Base-by-base conservation (phyloP, 2,113 vertebrate species). In the Jacana jacana region DNA sequence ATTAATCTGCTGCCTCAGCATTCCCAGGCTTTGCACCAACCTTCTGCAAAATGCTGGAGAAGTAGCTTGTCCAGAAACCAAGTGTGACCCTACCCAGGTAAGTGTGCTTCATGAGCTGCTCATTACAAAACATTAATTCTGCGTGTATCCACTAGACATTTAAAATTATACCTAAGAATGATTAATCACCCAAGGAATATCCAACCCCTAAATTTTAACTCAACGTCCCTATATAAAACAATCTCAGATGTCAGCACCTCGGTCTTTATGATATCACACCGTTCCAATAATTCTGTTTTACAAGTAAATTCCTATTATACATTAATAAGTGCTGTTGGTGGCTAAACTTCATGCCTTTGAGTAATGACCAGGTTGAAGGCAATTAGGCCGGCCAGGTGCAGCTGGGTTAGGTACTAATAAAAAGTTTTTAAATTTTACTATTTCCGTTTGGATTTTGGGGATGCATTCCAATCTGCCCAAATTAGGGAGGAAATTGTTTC, bases 341-440 rank as follows among this genome's bases (percentile, higher is more conserved):
- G 98, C 98, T 97, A 97, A 98, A 97, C 97, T 98, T 98, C 97
- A 97, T 96, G 98, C 98, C 97, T 97, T 97, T 97, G 97, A 98
- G 97, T 98, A 98, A 98, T 96, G 98, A 98, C 97, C 97, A 95
- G 94, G 98, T 98, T 98, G 97, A 97, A 98, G 98, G 97, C 99
- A 99, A 99, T 99, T 99, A 99, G 98, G 98, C 97, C 6, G 71
- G 98, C 99, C 99, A 99, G 99, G 99, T 99, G 99, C 99, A 98
- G 98, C 97, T 80, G 98, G 97, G 97, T 98, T 97, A 98, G 98
- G 98, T 98, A 98, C 98, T 98, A 98, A 98, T 98, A 99, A 99
- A 97, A 98, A 97, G 98, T 98, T 98, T 98, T 98, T 97, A 98
- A 98, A 99, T 99, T 99, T 99, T 99, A 99, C 98, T 99, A 98